These are phyloP conservation scores for Bombus balteatus DNA, from an alignment of 1,140 invertebrate genomes.

Conservation along the genomic window DNA sequence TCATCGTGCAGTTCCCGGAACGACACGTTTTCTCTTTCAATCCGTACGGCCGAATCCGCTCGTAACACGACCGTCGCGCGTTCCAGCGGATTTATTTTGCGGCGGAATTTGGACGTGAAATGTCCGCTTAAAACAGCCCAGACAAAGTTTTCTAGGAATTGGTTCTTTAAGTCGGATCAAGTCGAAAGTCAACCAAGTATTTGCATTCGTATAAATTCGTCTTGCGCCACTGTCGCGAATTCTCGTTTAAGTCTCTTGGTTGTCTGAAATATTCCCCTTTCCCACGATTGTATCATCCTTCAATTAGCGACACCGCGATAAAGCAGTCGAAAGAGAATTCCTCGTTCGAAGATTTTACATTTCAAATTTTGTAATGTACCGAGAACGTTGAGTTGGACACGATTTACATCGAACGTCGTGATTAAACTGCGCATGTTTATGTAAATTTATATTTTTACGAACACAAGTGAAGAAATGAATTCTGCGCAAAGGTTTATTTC, in stretches of 20 bases:
- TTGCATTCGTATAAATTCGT: neutral
- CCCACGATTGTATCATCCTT: neutral
- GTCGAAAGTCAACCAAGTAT: constrained; percentile 4
- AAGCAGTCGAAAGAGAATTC: neutral
- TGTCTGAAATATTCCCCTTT: neutral
- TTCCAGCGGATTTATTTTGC: neutral
- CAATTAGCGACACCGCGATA: neutral
- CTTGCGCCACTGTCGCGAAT: too few species aligned
- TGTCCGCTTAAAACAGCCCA: neutral
- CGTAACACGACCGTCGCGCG: too few species aligned
- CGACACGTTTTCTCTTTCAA: neutral
- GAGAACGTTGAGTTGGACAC: too few species aligned
- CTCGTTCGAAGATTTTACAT: neutral
- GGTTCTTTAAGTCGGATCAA: neutral
- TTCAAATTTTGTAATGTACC: too few species aligned
- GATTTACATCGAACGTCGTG: neutral
- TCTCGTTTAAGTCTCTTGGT: neutral
- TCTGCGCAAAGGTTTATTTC: neutral
- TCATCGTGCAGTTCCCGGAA: neutral
- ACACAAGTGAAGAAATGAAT: neutral
- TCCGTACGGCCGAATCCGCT: too few species aligned
- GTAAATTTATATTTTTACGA: neutral
- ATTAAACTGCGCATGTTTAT: neutral
- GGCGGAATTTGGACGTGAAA: neutral
- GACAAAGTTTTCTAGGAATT: constrained; percentile 7